A percentile compares a stretch with the other conserved stretches of the same genome.
Conservation (phyloP, 2,888 invertebrate genomes). For the Dugesia japonica region DNA sequence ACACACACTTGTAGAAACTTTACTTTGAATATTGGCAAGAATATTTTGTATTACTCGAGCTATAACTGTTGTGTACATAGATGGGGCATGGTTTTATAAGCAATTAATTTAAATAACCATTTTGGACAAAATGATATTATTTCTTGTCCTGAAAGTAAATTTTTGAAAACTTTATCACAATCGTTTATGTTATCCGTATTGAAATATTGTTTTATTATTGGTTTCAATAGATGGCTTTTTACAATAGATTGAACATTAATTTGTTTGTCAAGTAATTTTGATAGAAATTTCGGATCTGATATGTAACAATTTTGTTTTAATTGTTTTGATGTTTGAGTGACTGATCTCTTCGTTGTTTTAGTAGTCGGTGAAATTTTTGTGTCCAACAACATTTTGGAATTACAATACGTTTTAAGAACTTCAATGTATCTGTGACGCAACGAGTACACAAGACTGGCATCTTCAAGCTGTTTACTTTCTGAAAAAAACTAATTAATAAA, state of each 20-base stretch:
- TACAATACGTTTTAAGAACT: slow-evolving; percentile 34
- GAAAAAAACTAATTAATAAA: too few relatives aligned
- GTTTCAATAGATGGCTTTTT: background rate
- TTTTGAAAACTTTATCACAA: background rate
- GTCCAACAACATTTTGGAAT: background rate
- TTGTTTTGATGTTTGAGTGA: background rate
- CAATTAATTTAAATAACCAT: slow-evolving; percentile 10
- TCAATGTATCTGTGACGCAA: slow-evolving; percentile 35
- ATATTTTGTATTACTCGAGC: background rate
- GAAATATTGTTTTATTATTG: slow-evolving; percentile 6
- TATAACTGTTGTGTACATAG: background rate
- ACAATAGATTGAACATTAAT: background rate
- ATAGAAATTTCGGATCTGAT: slow-evolving; percentile 13
- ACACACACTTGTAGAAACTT: too few relatives aligned
- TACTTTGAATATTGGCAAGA: background rate
- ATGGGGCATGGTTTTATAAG: background rate
- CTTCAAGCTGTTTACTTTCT: slow-evolving; percentile 20
- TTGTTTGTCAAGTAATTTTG: slow-evolving; percentile 10
- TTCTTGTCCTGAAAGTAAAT: background rate
- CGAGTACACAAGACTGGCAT: slow-evolving; percentile 31
- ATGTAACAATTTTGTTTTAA: background rate
- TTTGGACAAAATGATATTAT: background rate
- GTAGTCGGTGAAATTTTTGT: background rate
- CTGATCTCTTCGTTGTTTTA: background rate
- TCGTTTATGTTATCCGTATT: background rate